Evolutionary conservation across 2,888 invertebrate genomes (phyloP), one percentile per base, ranked within the genome.

Genomic region (Stegophylla sp.): DNA sequence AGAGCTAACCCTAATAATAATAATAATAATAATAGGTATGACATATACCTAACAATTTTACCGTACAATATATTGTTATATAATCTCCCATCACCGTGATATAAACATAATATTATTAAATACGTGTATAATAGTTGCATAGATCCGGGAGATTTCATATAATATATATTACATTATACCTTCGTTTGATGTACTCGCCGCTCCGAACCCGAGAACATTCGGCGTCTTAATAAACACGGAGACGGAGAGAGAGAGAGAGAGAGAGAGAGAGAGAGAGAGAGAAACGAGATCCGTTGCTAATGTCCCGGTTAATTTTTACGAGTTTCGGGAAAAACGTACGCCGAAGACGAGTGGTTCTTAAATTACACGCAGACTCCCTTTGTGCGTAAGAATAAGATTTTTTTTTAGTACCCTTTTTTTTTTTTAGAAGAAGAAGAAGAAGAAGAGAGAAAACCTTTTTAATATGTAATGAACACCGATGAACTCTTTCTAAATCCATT

Each of bases 391-490:
- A 63, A 48, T 48, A 74, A n/a, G 48, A 63, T 63, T 74, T 73
- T 63, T 23, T 72, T 71, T 72, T 17, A 53, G 41, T 56, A 56
- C 53, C 41, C 71, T 71, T 71, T 71, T 56, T 43, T n/a, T n/a
- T n/a, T n/a, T n/a, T n/a, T n/a, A n/a, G n/a, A n/a, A n/a, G n/a
- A n/a, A n/a, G n/a, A n/a, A n/a, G n/a, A n/a, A n/a, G n/a, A n/a
- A n/a, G n/a, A n/a, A 23, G 34, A 26, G 28, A 23, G 45, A 28
- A 63, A 74, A 34, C 61, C 28, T 74, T 74, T 74, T 74, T 74
- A 74, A 74, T 63, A 63, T 63, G 74, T 74, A 74, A 74, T 74
- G 63, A 74, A 74, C 63, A 63, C 74, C 74, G 48, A 51, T 63
- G 48, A 74, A 63, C 74, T 74, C 48, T 61, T 74, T 74, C 20